Percentiles rank a stretch among this genome's conserved stretches.
phyloP scores from a whole-genome alignment of 2,888 invertebrate species.

The Zonitis immaculata region DNA sequence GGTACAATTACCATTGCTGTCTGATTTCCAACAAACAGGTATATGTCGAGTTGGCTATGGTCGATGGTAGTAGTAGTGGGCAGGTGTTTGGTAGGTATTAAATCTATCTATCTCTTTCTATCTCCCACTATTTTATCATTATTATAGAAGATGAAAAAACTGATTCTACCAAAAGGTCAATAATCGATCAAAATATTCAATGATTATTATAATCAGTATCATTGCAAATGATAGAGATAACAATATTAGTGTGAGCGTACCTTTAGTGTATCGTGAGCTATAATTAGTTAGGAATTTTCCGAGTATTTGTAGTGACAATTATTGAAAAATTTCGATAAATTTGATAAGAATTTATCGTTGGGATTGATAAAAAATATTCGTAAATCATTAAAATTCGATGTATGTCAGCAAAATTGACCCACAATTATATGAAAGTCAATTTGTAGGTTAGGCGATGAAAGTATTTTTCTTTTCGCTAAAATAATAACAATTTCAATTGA shows the following conservation, averaged over 20 bases:
- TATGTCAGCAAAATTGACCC: neutral
- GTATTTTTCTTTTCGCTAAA: no score
- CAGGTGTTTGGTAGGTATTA: neutral
- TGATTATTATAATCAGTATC: neutral
- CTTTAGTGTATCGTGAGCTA: no score
- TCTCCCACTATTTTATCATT: neutral
- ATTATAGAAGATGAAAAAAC: neutral
- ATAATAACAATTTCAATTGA: no score
- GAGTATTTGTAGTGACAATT: no score
- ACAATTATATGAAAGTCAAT: conserved; percentile 1
- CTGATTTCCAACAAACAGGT: conserved; percentile 19
- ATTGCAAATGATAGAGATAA: neutral
- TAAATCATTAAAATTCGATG: neutral
- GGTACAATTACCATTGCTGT: conserved; percentile 19
- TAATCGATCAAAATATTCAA: neutral
- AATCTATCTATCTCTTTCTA: neutral
- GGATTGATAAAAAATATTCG: neutral
- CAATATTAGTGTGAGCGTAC: no score
- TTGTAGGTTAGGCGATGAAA: neutral
- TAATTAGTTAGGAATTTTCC: no score
- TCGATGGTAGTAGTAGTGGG: neutral
- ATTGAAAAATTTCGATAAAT: no score
- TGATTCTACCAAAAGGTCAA: neutral
- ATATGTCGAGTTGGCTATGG: conserved; percentile 21
- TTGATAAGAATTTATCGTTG: no score